Evolutionary conservation across 2,113 vertebrate species (phyloP), one percentile per base, ranked within the genome.

Genomic region (Cettia cetti): DNA sequence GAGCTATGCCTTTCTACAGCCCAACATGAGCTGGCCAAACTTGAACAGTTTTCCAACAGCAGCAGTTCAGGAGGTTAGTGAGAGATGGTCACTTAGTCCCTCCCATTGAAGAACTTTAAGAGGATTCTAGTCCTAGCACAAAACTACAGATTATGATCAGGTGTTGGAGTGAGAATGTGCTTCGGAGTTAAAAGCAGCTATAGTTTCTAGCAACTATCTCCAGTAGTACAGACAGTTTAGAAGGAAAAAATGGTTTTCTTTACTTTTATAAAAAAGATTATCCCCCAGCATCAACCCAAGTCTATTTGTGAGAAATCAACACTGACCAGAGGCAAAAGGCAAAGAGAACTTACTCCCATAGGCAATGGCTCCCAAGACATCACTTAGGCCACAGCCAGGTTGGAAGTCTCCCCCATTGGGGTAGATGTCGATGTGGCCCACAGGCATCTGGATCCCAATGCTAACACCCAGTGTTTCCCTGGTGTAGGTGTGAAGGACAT

Each of bases 341-440:
- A 35, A 52, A 2, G 35, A 76, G 69, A 70, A 99, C 99, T 98
- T 96, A 99, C 99, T 98, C 86, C 99, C 99, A 33, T 98, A 98
- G 15, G 98, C 98, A 19, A 98, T 96, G 2, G 98, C 97, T 57
- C 98, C 97, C 88, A 99, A 78, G 79, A 99, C 95, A 2, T 99
- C 98, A 0, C 97, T 97, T 22, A 99, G 89, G 4, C 98, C 96
- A 60, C 99, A 99, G 53, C 99, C 99, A 0, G 99, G 99, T 96
- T 99, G 99, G 89, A 98, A 98, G 16, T 99, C 99, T 9, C 99
- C 99, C 3, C 99, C 99, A 0, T 99, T 99, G 83, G 99, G 99
- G 86, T 99, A 99, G 95, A 99, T 98, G 78, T 99, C 99, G 6
- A 99, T 96, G 66, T 99, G 98, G 10, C 99, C 99, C 47, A 99